Base-by-base conservation (phyloP, 2,888 invertebrate genomes). In the Onchidella celtica region DNA sequence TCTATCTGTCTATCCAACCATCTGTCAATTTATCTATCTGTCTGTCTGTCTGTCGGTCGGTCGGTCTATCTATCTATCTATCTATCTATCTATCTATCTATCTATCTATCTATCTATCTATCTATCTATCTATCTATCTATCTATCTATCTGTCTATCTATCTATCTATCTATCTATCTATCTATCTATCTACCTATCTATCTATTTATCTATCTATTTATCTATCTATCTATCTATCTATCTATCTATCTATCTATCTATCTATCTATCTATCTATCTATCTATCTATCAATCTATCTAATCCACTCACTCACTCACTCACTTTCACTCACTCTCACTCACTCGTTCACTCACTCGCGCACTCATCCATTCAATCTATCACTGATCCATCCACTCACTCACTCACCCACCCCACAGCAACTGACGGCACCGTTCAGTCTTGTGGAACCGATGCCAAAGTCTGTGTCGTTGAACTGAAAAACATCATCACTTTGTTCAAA, bases 291-390 rank as follows among this genome's bases (percentile, higher is more conserved):
- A 61, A 24, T 74, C 63, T 74, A 4, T 61, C 24, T 61, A 11
- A 14, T 11, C n/a, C 6, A 6, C 63, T 77, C 1, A 55, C 24
- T 66, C 36, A 34, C 14, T 68, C 24, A 17, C 11, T 2, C 34
- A 9, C 29, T n/a, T 72, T 29, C 32, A 14, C 14, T 27, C 55
- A 9, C 47, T 40, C 70, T 70, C 70, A 38, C 70, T 70, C 70
- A 38, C 70, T 40, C 70, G 36, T 27, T 70, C 70, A 17, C 40
- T 70, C 70, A 17, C 70, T 21, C 70, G 9, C 70, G 9, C 70
- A 6, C 70, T 36, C 40, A 4, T 40, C 3, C 70, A 38, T 24
- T 70, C 40, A 38, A 11, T 40, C 40, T 32, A 14, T 34, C 27
- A 17, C 2, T 34, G 29, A 29, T 32, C 29, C 66, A 14, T 11